Percentiles rank a stretch among this genome's conserved stretches.
Conservation (phyloP, 2,113 vertebrate genomes). For the Eretmochelys imbricata region DNA sequence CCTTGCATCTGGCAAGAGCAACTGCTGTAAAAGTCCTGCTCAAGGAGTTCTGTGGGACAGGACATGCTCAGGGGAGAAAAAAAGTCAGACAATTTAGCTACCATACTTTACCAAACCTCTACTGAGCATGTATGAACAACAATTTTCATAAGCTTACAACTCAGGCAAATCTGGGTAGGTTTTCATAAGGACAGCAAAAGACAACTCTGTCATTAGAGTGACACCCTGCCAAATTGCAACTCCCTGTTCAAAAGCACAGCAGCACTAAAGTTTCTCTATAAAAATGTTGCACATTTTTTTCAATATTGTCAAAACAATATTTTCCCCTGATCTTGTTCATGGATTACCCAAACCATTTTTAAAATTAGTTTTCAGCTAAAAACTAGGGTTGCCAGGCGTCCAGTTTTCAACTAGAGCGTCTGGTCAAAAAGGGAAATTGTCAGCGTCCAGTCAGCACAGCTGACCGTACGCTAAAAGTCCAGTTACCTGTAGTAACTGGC, state of each 20-base stretch:
- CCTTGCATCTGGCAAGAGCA: too few species aligned
- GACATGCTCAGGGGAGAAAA: neutral
- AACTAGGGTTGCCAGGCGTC: too few species aligned
- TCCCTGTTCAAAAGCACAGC: neutral
- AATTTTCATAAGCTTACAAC: too few species aligned
- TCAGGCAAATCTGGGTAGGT: neutral
- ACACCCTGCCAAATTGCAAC: neutral
- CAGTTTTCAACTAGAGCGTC: too few species aligned
- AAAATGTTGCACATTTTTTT: neutral
- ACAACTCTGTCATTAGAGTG: neutral
- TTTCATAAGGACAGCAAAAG: neutral
- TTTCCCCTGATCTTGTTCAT: neutral
- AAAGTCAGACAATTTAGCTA: neutral
- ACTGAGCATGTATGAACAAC: too few species aligned
- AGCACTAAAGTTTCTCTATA: neutral
- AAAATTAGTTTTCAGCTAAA: too few species aligned
- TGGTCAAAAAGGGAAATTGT: too few species aligned
- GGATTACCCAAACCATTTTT: neutral
- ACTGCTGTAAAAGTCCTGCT: too few species aligned
- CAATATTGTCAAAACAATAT: neutral
- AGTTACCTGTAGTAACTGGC: too few species aligned
- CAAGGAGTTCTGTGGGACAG: neutral
- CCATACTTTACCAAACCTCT: neutral
- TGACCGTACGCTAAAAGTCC: too few species aligned
- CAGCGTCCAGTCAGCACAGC: too few species aligned